Evolutionary conservation across 2,113 vertebrate genomes (phyloP).

Genomic region (Epinephelus lanceolatus): DNA sequence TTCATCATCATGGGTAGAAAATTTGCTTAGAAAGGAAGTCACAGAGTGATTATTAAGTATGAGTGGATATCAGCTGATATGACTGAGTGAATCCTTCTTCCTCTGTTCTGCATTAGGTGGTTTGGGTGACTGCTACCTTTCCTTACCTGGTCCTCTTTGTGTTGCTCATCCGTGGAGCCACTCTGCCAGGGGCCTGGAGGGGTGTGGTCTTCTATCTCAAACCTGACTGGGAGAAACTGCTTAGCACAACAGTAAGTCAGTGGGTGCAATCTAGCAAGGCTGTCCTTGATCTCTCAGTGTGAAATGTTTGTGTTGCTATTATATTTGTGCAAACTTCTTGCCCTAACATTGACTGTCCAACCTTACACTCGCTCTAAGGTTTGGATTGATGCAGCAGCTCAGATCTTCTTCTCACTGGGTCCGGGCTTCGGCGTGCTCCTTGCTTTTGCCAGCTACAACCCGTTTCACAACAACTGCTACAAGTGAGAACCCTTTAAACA

Average conservation of each 20-base stretch:
- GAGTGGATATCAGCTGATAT: not conserved
- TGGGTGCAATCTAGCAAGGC: not conserved
- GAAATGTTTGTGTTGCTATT: not conserved
- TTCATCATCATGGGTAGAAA: conserved; percentile 27
- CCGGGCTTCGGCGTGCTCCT: conserved; percentile 97
- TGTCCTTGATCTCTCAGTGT: not conserved
- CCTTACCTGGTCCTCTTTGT: conserved; percentile 93
- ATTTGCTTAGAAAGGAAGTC: conserved; percentile 13
- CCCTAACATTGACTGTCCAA: not conserved
- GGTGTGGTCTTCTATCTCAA: conserved; percentile 96
- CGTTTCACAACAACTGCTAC: conserved; percentile 99
- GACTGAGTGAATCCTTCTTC: not conserved
- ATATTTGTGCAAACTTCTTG: not conserved
- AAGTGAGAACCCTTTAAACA: conserved; percentile 84
- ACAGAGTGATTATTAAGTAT: not conserved
- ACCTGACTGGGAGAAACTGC: conserved; percentile 94
- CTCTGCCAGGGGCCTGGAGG: conserved; percentile 96
- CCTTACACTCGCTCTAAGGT: conserved; percentile 83
- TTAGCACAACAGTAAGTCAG: conserved; percentile 90
- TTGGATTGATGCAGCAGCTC: conserved; percentile 97
- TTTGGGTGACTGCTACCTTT: conserved; percentile 98
- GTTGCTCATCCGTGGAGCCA: conserved; percentile 93
- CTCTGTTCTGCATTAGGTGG: conserved; percentile 86
- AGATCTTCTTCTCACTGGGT: conserved; percentile 98
- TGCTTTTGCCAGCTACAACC: conserved; percentile 98